A percentile compares a stretch with the other conserved stretches of the same genome.
Evolutionary conservation across 2,113 vertebrate species (phyloP).

Genomic region (Syrmaticus mikado): DNA sequence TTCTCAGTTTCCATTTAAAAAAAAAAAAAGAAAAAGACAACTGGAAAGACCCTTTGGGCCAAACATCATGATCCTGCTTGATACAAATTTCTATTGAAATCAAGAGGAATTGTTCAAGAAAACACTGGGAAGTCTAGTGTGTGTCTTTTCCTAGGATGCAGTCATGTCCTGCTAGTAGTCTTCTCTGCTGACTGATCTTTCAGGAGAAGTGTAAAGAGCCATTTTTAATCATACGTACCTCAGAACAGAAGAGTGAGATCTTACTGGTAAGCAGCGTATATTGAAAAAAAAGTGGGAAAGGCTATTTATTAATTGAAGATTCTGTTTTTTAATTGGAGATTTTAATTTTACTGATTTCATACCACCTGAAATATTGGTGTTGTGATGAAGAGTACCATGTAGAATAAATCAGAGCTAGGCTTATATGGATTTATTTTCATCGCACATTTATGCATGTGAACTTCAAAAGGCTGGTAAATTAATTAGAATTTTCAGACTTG

Average conservation of each 20-base stretch:
- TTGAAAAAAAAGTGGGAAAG: neutral
- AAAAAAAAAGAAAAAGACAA: neutral
- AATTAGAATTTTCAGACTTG: neutral
- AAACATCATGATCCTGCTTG: neutral
- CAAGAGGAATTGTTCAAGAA: neutral
- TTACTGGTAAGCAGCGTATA: neutral
- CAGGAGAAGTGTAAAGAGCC: neutral
- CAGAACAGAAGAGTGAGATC: neutral
- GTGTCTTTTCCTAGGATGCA: neutral
- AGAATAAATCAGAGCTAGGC: neutral
- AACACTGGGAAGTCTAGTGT: neutral
- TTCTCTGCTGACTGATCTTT: neutral
- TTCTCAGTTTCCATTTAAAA: neutral
- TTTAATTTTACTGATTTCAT: neutral
- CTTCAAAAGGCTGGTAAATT: neutral
- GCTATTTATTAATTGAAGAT: neutral
- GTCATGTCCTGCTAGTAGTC: neutral
- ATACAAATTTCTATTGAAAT: neutral
- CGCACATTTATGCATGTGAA: neutral
- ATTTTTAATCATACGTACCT: neutral
- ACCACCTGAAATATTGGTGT: neutral
- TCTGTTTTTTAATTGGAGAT: neutral
- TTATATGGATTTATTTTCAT: neutral
- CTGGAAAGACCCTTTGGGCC: neutral
- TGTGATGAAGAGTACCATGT: neutral